Percentiles rank a stretch among this genome's conserved stretches.
Evolutionary conservation across 2,113 vertebrate species (phyloP).

Genomic region (Pimephales promelas): DNA sequence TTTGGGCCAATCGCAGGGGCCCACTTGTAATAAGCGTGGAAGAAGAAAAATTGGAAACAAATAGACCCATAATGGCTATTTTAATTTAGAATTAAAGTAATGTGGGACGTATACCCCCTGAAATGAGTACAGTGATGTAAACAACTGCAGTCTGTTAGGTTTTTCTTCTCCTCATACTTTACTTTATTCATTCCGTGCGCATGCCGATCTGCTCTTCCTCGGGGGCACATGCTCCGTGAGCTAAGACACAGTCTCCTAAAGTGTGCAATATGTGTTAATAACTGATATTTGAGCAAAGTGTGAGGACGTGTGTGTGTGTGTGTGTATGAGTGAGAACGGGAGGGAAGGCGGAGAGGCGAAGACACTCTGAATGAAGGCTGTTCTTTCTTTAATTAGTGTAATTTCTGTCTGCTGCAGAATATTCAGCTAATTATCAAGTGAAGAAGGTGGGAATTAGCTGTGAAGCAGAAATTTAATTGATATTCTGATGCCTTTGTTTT

Average conservation of each 20-base stretch:
- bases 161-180: slow-evolving; percentile 7
- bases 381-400: slow-evolving; percentile 68
- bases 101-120: slow-evolving; percentile 26
- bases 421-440: slow-evolving; percentile 67
- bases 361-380: slow-evolving; percentile 57
- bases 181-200: slow-evolving; percentile 12
- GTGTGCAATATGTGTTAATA: slow-evolving; percentile 72
- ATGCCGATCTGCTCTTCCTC: slow-evolving; percentile 18
- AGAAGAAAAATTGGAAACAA: neutral
- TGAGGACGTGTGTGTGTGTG: slow-evolving; percentile 35
- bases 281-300: slow-evolving; percentile 69
- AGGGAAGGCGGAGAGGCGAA: slow-evolving; percentile 12
- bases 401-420: slow-evolving; percentile 64
- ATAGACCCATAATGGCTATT: slow-evolving; percentile 37
- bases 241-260: slow-evolving; percentile 67
- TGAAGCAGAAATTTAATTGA: slow-evolving; percentile 70
- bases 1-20: slow-evolving; percentile 36
- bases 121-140: slow-evolving; percentile 49
- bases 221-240: slow-evolving; percentile 51
- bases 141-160: slow-evolving; percentile 30
- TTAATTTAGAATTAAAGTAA: slow-evolving; percentile 41
- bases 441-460: slow-evolving; percentile 69
- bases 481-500: slow-evolving; percentile 64
- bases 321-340: neutral
- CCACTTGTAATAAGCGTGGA: slow-evolving; percentile 28